These are phyloP conservation scores for Leptinotarsa peninsularis DNA, from an alignment of 2,888 invertebrate species.

Conservation along the genomic window DNA sequence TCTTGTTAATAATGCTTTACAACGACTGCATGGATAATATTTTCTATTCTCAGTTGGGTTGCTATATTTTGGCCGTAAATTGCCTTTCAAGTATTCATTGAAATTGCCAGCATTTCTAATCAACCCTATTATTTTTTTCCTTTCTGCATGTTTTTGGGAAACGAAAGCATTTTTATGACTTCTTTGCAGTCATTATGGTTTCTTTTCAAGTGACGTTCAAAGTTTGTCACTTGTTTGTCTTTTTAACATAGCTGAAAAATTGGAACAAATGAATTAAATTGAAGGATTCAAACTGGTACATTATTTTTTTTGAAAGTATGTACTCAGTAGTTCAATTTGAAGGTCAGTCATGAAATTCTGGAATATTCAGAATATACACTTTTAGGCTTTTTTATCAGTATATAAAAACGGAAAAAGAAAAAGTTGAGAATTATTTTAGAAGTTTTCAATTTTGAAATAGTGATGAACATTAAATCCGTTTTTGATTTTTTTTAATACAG, in stretches of 20 bases:
- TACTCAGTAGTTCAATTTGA: neutral
- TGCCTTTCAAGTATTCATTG: constrained; percentile 39
- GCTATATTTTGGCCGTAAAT: constrained; percentile 34
- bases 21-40: constrained; percentile 39
- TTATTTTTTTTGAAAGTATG: neutral
- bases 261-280: neutral
- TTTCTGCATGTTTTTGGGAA: constrained; percentile 37
- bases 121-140: constrained; percentile 37
- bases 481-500: too few species aligned
- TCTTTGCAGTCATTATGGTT: constrained; percentile 38
- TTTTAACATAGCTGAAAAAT: neutral
- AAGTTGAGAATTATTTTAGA: too few species aligned
- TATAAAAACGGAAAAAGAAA: too few species aligned
- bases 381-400: too few species aligned
- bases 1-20: constrained; percentile 36
- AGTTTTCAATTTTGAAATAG: too few species aligned
- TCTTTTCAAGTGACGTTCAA: constrained; percentile 43
- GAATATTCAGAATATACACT: too few species aligned
- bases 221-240: constrained; percentile 40
- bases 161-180: constrained; percentile 35
- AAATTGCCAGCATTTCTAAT: constrained; percentile 40
- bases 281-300: neutral
- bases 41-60: constrained; percentile 17
- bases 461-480: too few species aligned
- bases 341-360: too few species aligned